Conservation (phyloP, 2,797 vertebrate species). For the Lycodopsis pacificus region DNA sequence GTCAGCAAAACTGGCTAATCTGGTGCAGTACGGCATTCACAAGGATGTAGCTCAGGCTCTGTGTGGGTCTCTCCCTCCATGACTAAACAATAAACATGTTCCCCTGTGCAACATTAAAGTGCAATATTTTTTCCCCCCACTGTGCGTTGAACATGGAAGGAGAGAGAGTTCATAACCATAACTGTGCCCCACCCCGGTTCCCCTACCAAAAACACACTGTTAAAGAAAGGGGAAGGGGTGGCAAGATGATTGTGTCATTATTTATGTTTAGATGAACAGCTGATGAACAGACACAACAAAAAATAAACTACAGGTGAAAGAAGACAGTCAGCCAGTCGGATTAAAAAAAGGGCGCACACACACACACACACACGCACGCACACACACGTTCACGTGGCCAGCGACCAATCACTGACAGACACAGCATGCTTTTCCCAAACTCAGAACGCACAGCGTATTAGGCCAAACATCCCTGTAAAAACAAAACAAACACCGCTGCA, state of each 20-base stretch:
- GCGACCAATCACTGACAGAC: constrained; percentile 79
- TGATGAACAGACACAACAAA: constrained; percentile 68
- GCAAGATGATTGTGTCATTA: constrained; percentile 74
- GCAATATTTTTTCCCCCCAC: constrained; percentile 11
- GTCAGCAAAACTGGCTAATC: constrained; percentile 82
- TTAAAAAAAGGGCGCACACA: constrained; percentile 55
- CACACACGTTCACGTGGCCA: constrained; percentile 63
- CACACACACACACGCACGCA: constrained; percentile 51
- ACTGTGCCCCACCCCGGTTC: constrained; percentile 72
- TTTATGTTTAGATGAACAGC: constrained; percentile 73
- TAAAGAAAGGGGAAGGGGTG: constrained; percentile 75
- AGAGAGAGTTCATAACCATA: constrained; percentile 74
- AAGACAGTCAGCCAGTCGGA: constrained; percentile 76
- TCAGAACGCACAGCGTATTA: constrained; percentile 68
- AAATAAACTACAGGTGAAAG: constrained; percentile 70
- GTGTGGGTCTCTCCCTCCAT: constrained; percentile 80
- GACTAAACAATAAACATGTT: constrained; percentile 46
- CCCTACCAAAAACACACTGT: constrained; percentile 76
- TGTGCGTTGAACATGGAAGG: constrained; percentile 72
- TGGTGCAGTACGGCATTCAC: constrained; percentile 85
- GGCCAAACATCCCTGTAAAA: constrained; percentile 71
- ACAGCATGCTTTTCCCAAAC: constrained; percentile 80
- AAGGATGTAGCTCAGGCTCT: constrained; percentile 80
- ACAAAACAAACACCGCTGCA: constrained; percentile 80
- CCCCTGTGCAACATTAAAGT: constrained; percentile 3